A percentile compares a stretch with the other conserved stretches of the same genome.
These are phyloP conservation scores for Sinocyclocheilus anophthalmus DNA, from an alignment of 2,113 vertebrate species.

Conservation along the genomic window DNA sequence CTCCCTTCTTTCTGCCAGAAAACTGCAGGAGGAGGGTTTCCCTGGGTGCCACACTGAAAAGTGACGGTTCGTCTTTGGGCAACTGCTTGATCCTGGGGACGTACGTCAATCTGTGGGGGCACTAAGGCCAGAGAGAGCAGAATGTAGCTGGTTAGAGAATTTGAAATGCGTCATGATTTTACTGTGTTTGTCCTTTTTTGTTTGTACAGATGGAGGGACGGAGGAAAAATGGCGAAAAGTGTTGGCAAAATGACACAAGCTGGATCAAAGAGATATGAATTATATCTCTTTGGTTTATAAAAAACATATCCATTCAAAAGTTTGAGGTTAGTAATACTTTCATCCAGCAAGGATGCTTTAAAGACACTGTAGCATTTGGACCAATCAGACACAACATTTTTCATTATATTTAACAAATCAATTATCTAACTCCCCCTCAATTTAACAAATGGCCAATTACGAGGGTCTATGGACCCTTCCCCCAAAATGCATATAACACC, in stretches of 20 bases:
- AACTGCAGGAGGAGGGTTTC: conserved; percentile 94
- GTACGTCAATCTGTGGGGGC: conserved; percentile 90
- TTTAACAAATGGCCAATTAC: no score
- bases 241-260: not conserved
- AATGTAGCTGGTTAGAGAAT: conserved; percentile 26
- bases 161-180: not conserved
- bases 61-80: conserved; percentile 88
- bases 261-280: no score
- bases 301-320: no score
- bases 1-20: conserved; percentile 99
- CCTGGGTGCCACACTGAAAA: conserved; percentile 93
- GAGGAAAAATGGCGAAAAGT: not conserved
- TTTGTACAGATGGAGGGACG: not conserved
- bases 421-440: no score
- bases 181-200: not conserved
- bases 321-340: no score
- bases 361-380: no score
- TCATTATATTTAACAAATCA: no score
- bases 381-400: no score
- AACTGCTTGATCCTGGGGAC: conserved; percentile 92
- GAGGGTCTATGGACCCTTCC: no score
- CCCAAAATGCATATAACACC: no score
- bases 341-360: no score
- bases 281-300: no score
- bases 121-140: conserved; percentile 77